Evolutionary conservation across 2,888 invertebrate species (phyloP), one percentile per base, ranked within the genome.

Genomic region (Acanthosepion pharaonis): DNA sequence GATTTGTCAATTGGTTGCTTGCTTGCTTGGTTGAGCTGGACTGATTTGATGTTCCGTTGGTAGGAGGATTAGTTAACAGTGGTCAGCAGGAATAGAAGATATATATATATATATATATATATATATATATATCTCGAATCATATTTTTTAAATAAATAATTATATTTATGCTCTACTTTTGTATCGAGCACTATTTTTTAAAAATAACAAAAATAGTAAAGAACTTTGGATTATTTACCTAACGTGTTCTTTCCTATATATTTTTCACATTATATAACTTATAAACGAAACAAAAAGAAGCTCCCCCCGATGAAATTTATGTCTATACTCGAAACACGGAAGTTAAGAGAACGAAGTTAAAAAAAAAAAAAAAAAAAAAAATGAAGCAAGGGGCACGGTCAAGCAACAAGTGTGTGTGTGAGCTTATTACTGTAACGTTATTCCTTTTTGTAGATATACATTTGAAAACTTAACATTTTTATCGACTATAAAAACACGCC

Each of bases 351-450:
- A 23, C 23, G 59, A 20, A 59, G 59, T 59, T 0, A 59, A 5
- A 20, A 23, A 4, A 59, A 23, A 20, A 23, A 23, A 5, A 23
- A 23, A 23, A 23, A 23, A 59, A 59, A 23, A 23, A n/a, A 78
- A 28, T 0, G 2, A 78, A 2, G n/a, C 0, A n/a, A n/a, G 33
- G n/a, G n/a, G 59, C 5, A n/a, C 15, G 15, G 4, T 6, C 15
- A n/a, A 78, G n/a, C n/a, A 78, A 78, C 33, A 9, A 78, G 78
- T n/a, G 78, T 78, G 11, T 2, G n/a, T n/a, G 15, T 28, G 33
- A 1, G 33, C 33, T 1, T 42, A 42, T 42, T 42, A 42, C 42
- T 42, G 42, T 42, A 42, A 42, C 42, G 42, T 42, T 42, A 42
- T 42, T 42, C 42, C 42, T 42, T 3, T 3, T 42, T 2, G 42